Percentiles rank a stretch among this genome's conserved stretches.
Conservation (phyloP, 2,113 vertebrate genomes). For the Phalacrocorax brasilianus region DNA sequence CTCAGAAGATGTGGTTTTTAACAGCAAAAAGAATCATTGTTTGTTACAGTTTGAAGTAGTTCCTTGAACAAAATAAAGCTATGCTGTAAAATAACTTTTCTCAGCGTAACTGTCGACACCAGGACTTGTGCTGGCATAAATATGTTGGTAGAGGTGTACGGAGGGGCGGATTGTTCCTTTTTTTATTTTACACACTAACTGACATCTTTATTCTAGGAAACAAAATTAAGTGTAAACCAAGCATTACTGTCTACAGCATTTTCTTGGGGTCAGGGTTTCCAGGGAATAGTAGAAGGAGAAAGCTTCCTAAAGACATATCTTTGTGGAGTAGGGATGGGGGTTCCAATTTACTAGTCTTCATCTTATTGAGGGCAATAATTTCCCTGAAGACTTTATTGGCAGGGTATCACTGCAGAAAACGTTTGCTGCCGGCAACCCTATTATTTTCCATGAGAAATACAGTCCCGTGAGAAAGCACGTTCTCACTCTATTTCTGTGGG, state of each 20-base stretch:
- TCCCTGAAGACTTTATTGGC: constrained; percentile 73
- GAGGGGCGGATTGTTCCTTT: neutral
- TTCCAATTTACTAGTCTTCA: constrained; percentile 66
- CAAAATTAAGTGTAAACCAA: constrained; percentile 57
- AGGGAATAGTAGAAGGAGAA: constrained; percentile 49
- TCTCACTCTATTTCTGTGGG: constrained; percentile 70
- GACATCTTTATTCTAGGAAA: constrained; percentile 45
- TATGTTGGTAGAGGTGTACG: neutral
- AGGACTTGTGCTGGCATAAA: neutral
- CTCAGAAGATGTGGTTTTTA: neutral
- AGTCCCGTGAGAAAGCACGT: constrained; percentile 77
- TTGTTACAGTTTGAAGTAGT: neutral
- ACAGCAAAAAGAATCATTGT: neutral
- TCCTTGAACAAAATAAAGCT: constrained; percentile 7
- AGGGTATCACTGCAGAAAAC: constrained; percentile 51
- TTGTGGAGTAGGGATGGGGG: constrained; percentile 49
- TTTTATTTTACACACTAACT: constrained; percentile 11
- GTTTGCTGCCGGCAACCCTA: constrained; percentile 43
- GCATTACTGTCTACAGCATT: constrained; percentile 12
- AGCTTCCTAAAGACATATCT: constrained; percentile 65
- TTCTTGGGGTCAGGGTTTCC: constrained; percentile 40
- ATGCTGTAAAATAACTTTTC: neutral
- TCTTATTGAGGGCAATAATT: constrained; percentile 67
- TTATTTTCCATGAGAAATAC: constrained; percentile 64
- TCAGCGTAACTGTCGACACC: neutral